Base-by-base conservation (phyloP, 1,140 invertebrate genomes). In the Trialeurodes vaporariorum region DNA sequence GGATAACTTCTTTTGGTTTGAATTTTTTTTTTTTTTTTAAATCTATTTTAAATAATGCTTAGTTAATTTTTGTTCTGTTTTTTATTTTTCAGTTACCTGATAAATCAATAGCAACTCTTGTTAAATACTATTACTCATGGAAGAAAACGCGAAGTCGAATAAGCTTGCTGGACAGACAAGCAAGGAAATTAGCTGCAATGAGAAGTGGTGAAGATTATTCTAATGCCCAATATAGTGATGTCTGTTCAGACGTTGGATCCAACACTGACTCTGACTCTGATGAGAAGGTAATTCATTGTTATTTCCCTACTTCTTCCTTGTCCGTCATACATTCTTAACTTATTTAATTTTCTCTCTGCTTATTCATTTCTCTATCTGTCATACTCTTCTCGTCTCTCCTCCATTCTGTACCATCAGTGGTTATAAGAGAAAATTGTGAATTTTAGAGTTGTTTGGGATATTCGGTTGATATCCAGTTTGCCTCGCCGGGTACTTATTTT, bases 71-170 rank as follows among this genome's bases (percentile, higher is more conserved):
- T 27, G 40, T 40, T 70, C 69, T 25, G 71, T 73, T 27, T 66
- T 72, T 70, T 68, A 74, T 72, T 79, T 82, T 59, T n/a, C 74
- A 94, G 91, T 81, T 98, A 72, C 96, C 95, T 62, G 95, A 98
- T 76, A 98, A 98, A 81, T 92, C 93, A 61, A 96, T 98, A 73
- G 92, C 94, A 26, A 93, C 90, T 74, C 81, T 98, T 71, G 94
- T 98, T 0, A 97, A 97, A 79, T 98, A 97, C 79, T 98, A 98
- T 78, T 98, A 98, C 77, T 94, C 92, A 72, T 98, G 95, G 95
- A 98, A 98, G 77, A 98, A 98, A 76, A 94, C 93, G 13, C 81
- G 93, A 75, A 89, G 90, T 72, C 84, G 93, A 62, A 94, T 89
- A 63, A 97, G 93, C 75, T 80, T 96, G 25, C 97, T 98, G 91